Percentiles rank a stretch among this genome's conserved stretches.
phyloP scores from a whole-genome alignment of 2,113 vertebrate genomes.

The Syngnathus floridae region DNA sequence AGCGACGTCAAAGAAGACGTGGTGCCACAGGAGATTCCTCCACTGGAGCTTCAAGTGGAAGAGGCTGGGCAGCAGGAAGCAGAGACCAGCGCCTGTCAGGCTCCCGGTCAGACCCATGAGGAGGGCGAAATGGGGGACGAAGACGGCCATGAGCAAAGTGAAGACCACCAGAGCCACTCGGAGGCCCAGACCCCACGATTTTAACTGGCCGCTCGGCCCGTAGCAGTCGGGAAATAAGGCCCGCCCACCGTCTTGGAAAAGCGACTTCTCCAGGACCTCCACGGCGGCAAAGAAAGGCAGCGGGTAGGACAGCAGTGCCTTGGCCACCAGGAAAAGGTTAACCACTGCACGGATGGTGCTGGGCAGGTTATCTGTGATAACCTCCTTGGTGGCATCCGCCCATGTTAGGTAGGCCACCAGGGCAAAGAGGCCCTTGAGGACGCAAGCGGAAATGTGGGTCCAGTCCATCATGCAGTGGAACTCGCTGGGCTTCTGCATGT shows the following conservation, averaged over 20 bases:
- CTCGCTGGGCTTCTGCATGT: slow-evolving; percentile 92
- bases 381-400: slow-evolving; percentile 97
- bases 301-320: slow-evolving; percentile 93
- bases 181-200: slow-evolving; percentile 90
- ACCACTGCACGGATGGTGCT: slow-evolving; percentile 90
- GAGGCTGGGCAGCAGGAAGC: slow-evolving; percentile 96
- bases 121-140: slow-evolving; percentile 94
- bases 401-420: slow-evolving; percentile 95
- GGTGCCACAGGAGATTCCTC: slow-evolving; percentile 97
- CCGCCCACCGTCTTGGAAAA: slow-evolving; percentile 84
- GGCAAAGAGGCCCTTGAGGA: slow-evolving; percentile 94
- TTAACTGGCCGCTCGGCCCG: slow-evolving; percentile 78
- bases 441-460: slow-evolving; percentile 97
- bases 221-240: slow-evolving; percentile 91
- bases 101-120: slow-evolving; percentile 98
- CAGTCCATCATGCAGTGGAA: slow-evolving; percentile 99
- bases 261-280: slow-evolving; percentile 87
- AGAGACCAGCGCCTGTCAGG: slow-evolving; percentile 93
- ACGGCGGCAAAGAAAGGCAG: slow-evolving; percentile 97
- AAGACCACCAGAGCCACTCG: slow-evolving; percentile 91
- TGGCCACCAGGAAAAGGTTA: slow-evolving; percentile 94
- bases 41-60: slow-evolving; percentile 96
- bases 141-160: slow-evolving; percentile 97
- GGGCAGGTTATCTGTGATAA: slow-evolving; percentile 97
- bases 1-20: slow-evolving; percentile 97